phyloP scores from a whole-genome alignment of 2,797 vertebrate genomes.

The Mormyrops boulengeri region DNA sequence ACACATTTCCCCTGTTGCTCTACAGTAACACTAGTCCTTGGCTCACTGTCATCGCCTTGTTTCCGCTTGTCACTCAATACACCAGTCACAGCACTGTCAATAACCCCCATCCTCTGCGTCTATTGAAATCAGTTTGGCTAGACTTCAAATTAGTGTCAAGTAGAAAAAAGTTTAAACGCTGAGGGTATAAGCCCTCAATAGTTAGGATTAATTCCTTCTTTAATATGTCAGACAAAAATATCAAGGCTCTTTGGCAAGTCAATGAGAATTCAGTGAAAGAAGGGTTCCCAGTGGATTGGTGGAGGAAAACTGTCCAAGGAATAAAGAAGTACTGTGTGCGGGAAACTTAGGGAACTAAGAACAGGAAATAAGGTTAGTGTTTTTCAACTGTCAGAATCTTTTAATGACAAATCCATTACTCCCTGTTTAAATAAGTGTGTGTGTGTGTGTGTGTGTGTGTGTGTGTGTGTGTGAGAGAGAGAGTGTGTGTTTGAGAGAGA shows the following conservation, averaged over 20 bases:
- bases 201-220: constrained; percentile 59
- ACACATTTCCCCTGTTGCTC: constrained; percentile 68
- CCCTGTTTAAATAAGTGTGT: constrained; percentile 24
- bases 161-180: constrained; percentile 49
- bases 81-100: constrained; percentile 57
- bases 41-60: constrained; percentile 77
- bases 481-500: no score
- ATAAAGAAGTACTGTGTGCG: constrained; percentile 46
- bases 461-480: neutral
- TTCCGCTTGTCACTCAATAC: constrained; percentile 70
- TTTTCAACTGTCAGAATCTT: constrained; percentile 42
- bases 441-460: neutral
- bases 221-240: constrained; percentile 62
- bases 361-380: neutral
- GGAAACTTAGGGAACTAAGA: constrained; percentile 24
- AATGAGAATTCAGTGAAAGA: constrained; percentile 55
- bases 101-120: constrained; percentile 59
- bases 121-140: constrained; percentile 57
- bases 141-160: constrained; percentile 50
- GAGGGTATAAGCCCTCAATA: constrained; percentile 59
- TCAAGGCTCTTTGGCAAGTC: constrained; percentile 59
- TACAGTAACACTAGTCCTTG: constrained; percentile 58
- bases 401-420: constrained; percentile 55
- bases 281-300: constrained; percentile 35
- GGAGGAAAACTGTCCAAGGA: constrained; percentile 45